A percentile compares a stretch with the other conserved stretches of the same genome.
Evolutionary conservation across 2,888 invertebrate species (phyloP).

Genomic region (Cyclophora punctaria): DNA sequence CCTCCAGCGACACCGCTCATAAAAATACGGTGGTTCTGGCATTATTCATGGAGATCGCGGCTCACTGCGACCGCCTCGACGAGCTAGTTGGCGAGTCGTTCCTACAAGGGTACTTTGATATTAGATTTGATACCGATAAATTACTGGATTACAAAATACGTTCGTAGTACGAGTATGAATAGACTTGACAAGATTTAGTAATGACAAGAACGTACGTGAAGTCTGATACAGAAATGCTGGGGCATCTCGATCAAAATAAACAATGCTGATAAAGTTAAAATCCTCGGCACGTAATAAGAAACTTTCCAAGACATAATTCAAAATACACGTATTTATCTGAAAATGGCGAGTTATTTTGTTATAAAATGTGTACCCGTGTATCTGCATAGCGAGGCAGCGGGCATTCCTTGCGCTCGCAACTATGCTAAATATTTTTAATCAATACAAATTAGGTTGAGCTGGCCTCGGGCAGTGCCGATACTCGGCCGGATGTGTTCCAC

Average conservation of each 20-base stretch:
- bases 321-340: not conserved
- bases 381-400: constrained; percentile 35
- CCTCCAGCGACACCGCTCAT: constrained; percentile 37
- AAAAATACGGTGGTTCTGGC: constrained; percentile 37
- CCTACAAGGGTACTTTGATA: too few relatives aligned
- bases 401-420: constrained; percentile 51
- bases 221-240: too few relatives aligned
- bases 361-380: constrained; percentile 36
- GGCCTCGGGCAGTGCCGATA: constrained; percentile 35
- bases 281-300: too few relatives aligned
- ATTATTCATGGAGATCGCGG: constrained; percentile 27
- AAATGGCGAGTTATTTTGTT: constrained; percentile 20
- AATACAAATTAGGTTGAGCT: constrained; percentile 72
- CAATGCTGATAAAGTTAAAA: too few relatives aligned
- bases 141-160: too few relatives aligned
- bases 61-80: too few relatives aligned
- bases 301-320: constrained; percentile 7
- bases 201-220: too few relatives aligned
- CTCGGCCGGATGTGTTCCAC: constrained; percentile 38
- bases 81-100: too few relatives aligned
- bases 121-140: too few relatives aligned
- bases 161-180: too few relatives aligned
- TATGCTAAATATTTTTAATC: constrained; percentile 76
- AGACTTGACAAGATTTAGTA: too few relatives aligned
- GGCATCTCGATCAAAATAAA: constrained; percentile 7